A percentile compares a stretch with the other conserved stretches of the same genome.
phyloP scores from a whole-genome alignment of 2,888 invertebrate genomes.

The Strigamia maritima region DNA sequence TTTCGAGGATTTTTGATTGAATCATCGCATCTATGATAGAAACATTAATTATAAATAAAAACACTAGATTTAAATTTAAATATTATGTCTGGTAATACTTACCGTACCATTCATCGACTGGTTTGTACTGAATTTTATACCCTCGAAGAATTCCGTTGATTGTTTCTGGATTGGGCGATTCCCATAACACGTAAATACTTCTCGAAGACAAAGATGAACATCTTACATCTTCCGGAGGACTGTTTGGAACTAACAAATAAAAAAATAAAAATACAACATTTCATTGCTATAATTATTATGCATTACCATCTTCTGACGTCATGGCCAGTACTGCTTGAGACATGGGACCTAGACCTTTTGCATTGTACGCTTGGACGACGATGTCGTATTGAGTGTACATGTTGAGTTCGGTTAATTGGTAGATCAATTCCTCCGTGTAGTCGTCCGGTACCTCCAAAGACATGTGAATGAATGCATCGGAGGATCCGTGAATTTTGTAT shows the following conservation, averaged over 20 bases:
- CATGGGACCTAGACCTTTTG: slow-evolving; percentile 49
- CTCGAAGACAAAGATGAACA: slow-evolving; percentile 72
- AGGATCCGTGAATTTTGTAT: slow-evolving; percentile 51
- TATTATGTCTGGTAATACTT: background rate
- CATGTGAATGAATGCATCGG: slow-evolving; percentile 37
- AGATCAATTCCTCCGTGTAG: slow-evolving; percentile 43
- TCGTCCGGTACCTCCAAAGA: slow-evolving; percentile 40
- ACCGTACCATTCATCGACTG: slow-evolving; percentile 41
- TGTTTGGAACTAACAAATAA: slow-evolving; percentile 64
- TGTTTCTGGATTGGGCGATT: slow-evolving; percentile 63
- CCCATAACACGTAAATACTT: slow-evolving; percentile 75
- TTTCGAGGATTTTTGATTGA: slow-evolving; percentile 1
- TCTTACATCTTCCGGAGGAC: slow-evolving; percentile 70
- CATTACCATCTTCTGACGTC: slow-evolving; percentile 52
- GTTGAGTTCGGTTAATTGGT: slow-evolving; percentile 54
- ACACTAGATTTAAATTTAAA: background rate
- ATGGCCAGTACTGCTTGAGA: slow-evolving; percentile 48
- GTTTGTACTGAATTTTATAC: slow-evolving; percentile 50
- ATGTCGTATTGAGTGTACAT: slow-evolving; percentile 51
- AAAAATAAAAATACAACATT: background rate
- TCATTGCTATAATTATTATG: slow-evolving; percentile 33
- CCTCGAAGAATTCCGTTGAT: slow-evolving; percentile 59
- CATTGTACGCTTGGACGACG: slow-evolving; percentile 51
- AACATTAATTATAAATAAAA: background rate
- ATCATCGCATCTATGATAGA: slow-evolving; percentile 14